phyloP scores from a whole-genome alignment of 2,797 vertebrate species.

The Ctenochaetus hawaiiensis region DNA sequence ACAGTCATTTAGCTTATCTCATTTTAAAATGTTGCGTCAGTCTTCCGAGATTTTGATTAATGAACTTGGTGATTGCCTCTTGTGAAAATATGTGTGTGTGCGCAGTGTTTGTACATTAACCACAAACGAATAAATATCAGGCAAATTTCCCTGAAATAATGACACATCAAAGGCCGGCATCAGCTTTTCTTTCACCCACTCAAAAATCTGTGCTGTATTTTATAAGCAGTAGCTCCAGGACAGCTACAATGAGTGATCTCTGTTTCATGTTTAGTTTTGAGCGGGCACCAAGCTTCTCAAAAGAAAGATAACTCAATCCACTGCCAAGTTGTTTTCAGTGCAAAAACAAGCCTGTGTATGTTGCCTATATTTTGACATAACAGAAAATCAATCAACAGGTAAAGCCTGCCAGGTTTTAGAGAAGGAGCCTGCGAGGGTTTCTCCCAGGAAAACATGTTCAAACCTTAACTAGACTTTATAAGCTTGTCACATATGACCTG shows the following conservation, averaged over 20 bases:
- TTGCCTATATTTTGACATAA: constrained; percentile 53
- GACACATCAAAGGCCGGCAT: neutral
- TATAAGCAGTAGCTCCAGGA: constrained; percentile 6
- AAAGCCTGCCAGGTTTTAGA: constrained; percentile 31
- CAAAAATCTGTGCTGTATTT: neutral
- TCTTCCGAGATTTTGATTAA: neutral
- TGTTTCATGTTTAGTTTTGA: constrained; percentile 9
- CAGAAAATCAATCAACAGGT: constrained; percentile 66
- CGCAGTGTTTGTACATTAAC: neutral
- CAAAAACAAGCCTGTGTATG: constrained; percentile 36
- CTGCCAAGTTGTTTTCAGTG: constrained; percentile 10
- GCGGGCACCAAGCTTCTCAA: constrained; percentile 15
- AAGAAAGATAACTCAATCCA: constrained; percentile 9
- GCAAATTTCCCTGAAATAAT: neutral
- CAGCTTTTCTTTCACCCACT: neutral
- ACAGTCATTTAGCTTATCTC: neutral
- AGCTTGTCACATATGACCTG: constrained; percentile 68
- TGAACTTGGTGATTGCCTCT: neutral
- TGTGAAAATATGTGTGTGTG: neutral
- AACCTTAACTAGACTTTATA: constrained; percentile 50
- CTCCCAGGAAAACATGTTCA: constrained; percentile 52
- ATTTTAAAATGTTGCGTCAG: neutral
- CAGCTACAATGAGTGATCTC: constrained; percentile 11
- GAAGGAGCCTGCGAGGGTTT: constrained; percentile 51
- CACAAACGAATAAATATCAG: neutral